These are phyloP conservation scores for Amiota communis DNA, from an alignment of 2,888 invertebrate species.

Conservation along the genomic window DNA sequence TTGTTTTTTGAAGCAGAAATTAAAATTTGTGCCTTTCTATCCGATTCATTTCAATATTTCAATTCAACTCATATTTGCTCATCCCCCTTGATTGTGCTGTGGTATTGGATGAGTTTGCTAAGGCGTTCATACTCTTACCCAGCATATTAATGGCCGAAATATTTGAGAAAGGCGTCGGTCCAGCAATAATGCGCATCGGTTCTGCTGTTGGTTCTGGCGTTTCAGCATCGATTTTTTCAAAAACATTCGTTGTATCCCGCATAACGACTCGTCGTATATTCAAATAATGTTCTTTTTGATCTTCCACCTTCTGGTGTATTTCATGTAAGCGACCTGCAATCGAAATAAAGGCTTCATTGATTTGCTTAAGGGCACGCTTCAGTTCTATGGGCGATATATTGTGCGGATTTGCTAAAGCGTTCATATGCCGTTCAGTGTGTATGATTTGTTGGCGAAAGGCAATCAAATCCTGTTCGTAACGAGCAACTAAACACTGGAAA, in stretches of 20 bases:
- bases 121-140: conserved; percentile 57
- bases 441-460: conserved; percentile 82
- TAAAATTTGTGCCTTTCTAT: no score
- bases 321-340: conserved; percentile 90
- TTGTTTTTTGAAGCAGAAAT: no score
- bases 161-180: conserved; percentile 78
- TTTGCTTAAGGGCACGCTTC: conserved; percentile 83
- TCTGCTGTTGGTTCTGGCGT: conserved; percentile 67
- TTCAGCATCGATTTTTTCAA: conserved; percentile 75
- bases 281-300: conserved; percentile 89
- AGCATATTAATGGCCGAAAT: conserved; percentile 67
- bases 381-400: conserved; percentile 83
- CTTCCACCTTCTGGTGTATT: conserved; percentile 83
- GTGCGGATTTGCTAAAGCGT: conserved; percentile 77
- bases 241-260: conserved; percentile 84
- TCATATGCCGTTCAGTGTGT: conserved; percentile 81
- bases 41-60: no score
- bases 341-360: conserved; percentile 90
- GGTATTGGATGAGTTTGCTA: conserved; percentile 30
- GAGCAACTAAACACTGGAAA: conserved; percentile 80
- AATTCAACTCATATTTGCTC: neutral
- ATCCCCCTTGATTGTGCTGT: neutral
- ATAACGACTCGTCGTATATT: conserved; percentile 83
- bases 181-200: conserved; percentile 74
- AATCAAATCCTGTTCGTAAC: conserved; percentile 82